These are phyloP conservation scores for Daubentonia madagascariensis DNA, from an alignment of 2,113 vertebrate genomes.

Conservation along the genomic window DNA sequence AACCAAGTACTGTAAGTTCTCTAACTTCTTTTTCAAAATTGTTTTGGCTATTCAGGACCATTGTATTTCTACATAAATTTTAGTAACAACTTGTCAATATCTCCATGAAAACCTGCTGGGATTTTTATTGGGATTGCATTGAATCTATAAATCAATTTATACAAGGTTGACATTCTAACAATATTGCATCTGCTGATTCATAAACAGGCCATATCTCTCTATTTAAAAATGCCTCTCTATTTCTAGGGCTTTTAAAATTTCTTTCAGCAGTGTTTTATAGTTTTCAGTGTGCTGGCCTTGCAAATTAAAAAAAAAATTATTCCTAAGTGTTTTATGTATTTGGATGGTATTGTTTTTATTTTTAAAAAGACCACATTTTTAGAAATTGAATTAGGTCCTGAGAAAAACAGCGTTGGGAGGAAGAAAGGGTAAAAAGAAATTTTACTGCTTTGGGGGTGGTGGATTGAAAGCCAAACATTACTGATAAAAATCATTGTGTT, in stretches of 20 bases:
- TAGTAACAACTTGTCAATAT: not conserved
- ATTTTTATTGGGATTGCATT: not conserved
- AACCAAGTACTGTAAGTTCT: not conserved
- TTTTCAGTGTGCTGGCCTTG: not conserved
- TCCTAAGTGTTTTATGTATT: not conserved
- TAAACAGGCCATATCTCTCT: not conserved
- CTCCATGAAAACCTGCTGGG: not conserved
- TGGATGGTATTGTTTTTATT: not conserved
- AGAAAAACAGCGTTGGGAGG: constrained; percentile 25
- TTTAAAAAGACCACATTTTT: not conserved
- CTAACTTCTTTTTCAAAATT: not conserved
- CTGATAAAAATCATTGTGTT: constrained; percentile 47
- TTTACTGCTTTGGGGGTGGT: not conserved
- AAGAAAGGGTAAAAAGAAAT: constrained; percentile 52
- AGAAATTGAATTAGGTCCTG: not conserved
- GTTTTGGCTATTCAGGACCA: not conserved
- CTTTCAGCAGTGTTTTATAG: not conserved
- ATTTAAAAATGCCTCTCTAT: not conserved
- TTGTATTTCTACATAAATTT: not conserved
- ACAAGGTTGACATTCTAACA: not conserved
- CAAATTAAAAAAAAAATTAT: not conserved
- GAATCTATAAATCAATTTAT: not conserved
- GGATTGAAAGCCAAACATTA: constrained; percentile 26
- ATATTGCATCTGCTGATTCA: not conserved
- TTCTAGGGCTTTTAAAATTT: not conserved